phyloP scores from a whole-genome alignment of 2,797 vertebrate species.

The Gymnopithys bicolor region DNA sequence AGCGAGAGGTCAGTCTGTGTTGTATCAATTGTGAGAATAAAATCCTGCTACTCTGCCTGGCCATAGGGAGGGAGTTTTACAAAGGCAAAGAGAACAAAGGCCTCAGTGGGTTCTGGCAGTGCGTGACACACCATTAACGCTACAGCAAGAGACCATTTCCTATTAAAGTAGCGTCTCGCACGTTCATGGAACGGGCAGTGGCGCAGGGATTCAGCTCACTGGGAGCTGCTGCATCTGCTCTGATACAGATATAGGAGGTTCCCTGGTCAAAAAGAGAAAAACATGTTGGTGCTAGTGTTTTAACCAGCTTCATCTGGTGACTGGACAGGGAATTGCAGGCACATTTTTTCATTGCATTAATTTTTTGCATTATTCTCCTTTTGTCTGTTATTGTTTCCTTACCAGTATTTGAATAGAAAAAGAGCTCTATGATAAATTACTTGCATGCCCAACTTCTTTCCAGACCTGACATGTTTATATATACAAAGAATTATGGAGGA shows the following conservation, averaged over 20 bases:
- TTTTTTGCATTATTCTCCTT: conserved; percentile 28
- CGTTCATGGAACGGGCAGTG: not conserved
- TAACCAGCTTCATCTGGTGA: conserved; percentile 34
- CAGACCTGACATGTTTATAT: conserved; percentile 53
- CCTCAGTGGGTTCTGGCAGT: not conserved
- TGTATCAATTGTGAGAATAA: not conserved
- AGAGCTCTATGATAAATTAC: not conserved
- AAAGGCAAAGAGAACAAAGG: conserved; percentile 5
- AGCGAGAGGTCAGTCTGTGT: accelerated
- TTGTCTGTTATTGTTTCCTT: conserved; percentile 10
- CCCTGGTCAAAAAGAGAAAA: not conserved
- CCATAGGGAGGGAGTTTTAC: not conserved
- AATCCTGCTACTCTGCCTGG: not conserved
- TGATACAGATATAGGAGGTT: not conserved
- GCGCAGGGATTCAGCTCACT: not conserved
- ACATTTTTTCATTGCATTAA: not conserved
- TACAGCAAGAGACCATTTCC: conserved; percentile 21
- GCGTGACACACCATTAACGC: accelerated
- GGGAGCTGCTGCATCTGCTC: not conserved
- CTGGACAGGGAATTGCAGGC: conserved; percentile 6
- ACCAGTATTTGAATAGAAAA: not conserved
- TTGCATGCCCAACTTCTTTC: not conserved
- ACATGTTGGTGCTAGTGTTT: not conserved
- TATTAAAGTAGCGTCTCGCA: conserved; percentile 43
- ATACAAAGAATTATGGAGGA: conserved; percentile 43